These are phyloP conservation scores for Eudasyphora cyanicolor DNA, from an alignment of 2,888 invertebrate species.

Conservation along the genomic window DNA sequence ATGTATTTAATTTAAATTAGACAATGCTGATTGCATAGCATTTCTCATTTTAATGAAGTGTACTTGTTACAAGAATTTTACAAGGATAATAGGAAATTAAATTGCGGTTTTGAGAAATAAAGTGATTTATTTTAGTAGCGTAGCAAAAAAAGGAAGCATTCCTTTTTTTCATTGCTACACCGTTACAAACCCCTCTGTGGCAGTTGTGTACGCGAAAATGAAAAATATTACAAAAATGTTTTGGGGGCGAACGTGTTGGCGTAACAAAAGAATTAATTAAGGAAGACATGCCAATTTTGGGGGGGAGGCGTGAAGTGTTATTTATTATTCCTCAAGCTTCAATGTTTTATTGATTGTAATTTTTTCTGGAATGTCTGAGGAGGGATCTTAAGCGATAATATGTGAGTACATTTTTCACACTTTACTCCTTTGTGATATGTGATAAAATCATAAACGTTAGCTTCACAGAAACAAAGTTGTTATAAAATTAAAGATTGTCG, in stretches of 20 bases:
- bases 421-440: too few species aligned
- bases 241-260: background rate
- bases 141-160: background rate
- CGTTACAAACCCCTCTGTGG: background rate
- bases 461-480: too few species aligned
- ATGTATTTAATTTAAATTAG: constrained; percentile 54
- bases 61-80: constrained; percentile 44
- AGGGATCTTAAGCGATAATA: too few species aligned
- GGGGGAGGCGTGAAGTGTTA: too few species aligned
- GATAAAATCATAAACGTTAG: too few species aligned
- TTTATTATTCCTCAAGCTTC: too few species aligned
- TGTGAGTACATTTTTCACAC: too few species aligned
- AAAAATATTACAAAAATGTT: background rate
- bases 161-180: background rate
- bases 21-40: constrained; percentile 47
- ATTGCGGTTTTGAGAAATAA: constrained; percentile 42
- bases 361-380: too few species aligned
- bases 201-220: background rate
- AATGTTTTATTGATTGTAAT: too few species aligned
- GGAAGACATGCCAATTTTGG: background rate
- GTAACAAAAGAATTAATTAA: background rate
- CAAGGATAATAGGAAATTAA: constrained; percentile 50
- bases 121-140: constrained; percentile 24
- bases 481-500: too few species aligned
- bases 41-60: constrained; percentile 59